Conservation (phyloP, 35 echinoderm and acorn worm species). For the Stichopus chloronotus region DNA sequence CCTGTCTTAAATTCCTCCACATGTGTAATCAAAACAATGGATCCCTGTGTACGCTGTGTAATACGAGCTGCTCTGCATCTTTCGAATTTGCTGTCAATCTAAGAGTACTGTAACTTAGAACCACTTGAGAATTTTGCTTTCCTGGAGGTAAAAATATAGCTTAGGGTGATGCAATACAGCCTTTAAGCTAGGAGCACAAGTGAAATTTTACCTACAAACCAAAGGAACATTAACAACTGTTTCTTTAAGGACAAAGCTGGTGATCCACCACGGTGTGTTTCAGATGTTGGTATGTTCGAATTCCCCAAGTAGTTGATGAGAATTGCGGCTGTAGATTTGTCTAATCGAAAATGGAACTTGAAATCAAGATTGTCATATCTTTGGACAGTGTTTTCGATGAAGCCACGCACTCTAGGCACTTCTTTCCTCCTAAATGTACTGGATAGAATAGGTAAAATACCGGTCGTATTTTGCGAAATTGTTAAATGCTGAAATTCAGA, state of each 20-base stretch:
- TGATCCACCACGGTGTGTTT: neutral
- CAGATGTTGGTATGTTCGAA: neutral
- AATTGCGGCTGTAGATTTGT: neutral
- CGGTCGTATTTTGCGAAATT: neutral
- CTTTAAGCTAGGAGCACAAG: too few relatives aligned
- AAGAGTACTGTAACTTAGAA: too few relatives aligned
- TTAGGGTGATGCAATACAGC: too few relatives aligned
- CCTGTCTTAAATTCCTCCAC: too few relatives aligned
- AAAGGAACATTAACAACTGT: constrained; percentile 24
- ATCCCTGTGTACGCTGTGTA: too few relatives aligned
- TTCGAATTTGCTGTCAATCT: too few relatives aligned
- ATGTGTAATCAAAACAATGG: too few relatives aligned
- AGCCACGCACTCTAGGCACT: neutral
- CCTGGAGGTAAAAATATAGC: too few relatives aligned
- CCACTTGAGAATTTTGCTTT: too few relatives aligned
- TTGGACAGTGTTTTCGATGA: neutral
- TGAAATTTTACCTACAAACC: constrained; percentile 2
- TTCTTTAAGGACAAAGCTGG: too few relatives aligned
- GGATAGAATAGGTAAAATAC: neutral
- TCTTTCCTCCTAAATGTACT: neutral
- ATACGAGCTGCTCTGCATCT: too few relatives aligned
- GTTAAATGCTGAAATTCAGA: too few relatives aligned
- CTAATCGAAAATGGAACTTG: constrained; percentile 28
- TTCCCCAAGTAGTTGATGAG: neutral
- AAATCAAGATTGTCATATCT: constrained; percentile 11